phyloP scores from a whole-genome alignment of 2,888 invertebrate species.

The Clanis bilineata region DNA sequence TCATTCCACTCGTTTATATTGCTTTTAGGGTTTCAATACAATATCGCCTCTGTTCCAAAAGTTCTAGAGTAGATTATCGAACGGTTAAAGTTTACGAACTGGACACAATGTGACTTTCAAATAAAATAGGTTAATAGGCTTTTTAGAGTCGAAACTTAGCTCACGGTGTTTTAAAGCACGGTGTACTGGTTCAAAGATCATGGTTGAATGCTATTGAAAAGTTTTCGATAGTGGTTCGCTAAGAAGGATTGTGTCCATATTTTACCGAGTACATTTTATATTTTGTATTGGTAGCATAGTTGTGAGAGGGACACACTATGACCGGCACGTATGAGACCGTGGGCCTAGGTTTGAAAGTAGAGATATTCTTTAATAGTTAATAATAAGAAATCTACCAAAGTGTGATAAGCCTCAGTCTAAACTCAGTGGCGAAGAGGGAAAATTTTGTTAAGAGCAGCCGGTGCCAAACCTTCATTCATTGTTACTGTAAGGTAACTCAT shows the following conservation, averaged over 20 bases:
- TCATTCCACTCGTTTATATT: slow-evolving; percentile 11
- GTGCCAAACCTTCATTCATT: too few relatives aligned
- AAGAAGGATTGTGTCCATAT: neutral
- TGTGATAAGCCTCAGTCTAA: too few relatives aligned
- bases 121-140: slow-evolving; percentile 78
- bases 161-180: slow-evolving; percentile 63
- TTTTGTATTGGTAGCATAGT: too few relatives aligned
- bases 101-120: slow-evolving; percentile 63
- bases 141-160: slow-evolving; percentile 73
- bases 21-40: neutral
- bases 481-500: too few relatives aligned
- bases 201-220: neutral
- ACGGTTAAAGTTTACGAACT: slow-evolving; percentile 3
- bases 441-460: too few relatives aligned
- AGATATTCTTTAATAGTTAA: too few relatives aligned
- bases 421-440: too few relatives aligned
- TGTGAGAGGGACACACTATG: too few relatives aligned
- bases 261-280: too few relatives aligned
- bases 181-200: slow-evolving; percentile 58
- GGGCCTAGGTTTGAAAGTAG: too few relatives aligned
- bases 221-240: neutral
- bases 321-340: too few relatives aligned
- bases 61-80: neutral
- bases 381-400: too few relatives aligned
- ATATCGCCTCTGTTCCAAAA: neutral